A percentile compares a stretch with the other conserved stretches of the same genome.
Conservation (phyloP, 2,888 invertebrate species). For the Blastobasis lacticolella region DNA sequence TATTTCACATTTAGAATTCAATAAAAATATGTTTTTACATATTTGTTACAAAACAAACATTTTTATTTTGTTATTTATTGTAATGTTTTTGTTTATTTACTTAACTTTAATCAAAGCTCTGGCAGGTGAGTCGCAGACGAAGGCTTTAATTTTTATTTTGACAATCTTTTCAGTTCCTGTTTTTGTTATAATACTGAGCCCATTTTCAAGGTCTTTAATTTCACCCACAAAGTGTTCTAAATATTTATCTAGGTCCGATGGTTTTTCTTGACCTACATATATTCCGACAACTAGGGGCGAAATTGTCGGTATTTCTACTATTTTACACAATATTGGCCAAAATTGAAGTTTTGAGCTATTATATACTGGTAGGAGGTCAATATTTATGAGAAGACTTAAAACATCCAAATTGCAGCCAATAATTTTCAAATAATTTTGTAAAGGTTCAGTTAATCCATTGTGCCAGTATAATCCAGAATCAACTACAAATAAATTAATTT, state of each 20-base stretch:
- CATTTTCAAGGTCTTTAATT: slow-evolving; percentile 1
- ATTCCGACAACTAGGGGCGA: slow-evolving; percentile 1
- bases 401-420: background rate
- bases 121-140: slow-evolving; percentile 9
- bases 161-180: background rate
- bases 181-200: background rate
- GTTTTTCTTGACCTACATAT: slow-evolving; percentile 1
- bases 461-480: slow-evolving; percentile 5
- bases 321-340: slow-evolving; percentile 5
- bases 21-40: no score
- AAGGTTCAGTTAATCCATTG: slow-evolving; percentile 3
- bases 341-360: slow-evolving; percentile 7
- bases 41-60: no score
- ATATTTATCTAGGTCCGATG: background rate
- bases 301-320: slow-evolving; percentile 2
- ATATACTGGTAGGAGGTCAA: slow-evolving; percentile 8
- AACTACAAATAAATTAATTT: no score
- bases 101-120: slow-evolving; percentile 5
- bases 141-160: slow-evolving; percentile 1
- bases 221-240: slow-evolving; percentile 3
- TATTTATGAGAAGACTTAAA: slow-evolving; percentile 4
- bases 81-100: background rate
- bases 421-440: slow-evolving; percentile 3
- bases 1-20: no score
- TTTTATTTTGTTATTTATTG: no score